Evolutionary conservation across 2,888 invertebrate species (phyloP), one percentile per base, ranked within the genome.

Genomic region (Polietes domitor): DNA sequence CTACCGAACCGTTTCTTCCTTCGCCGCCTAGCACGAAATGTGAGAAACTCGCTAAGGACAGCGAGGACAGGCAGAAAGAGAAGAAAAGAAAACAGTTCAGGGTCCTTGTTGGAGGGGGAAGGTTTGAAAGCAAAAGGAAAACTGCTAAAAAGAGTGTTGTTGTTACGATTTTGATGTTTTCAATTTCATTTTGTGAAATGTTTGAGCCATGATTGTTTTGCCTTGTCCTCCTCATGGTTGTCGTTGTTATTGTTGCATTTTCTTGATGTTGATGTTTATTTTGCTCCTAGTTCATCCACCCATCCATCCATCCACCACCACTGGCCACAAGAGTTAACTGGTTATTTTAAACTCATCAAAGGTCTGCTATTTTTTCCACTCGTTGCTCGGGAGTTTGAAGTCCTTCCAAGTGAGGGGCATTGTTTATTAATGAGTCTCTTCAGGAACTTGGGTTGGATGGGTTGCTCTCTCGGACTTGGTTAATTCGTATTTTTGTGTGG

Each of bases 241-340:
- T 9, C 7, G 32, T 7, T 58, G 58, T 65, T 65, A 41, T 41
- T 65, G 24, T 65, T 65, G 12, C 41, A 65, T 21, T 65, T 65
- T 65, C 32, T 58, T 24, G 58, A 6, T 24, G 58, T 26, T 37
- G 17, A n/a, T 28, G 32, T 65, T 65, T 37, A n/a, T 19, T 15
- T 2, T 63, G 32, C 63, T 65, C 12, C 58, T 24, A 26, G 10
- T 47, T n/a, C 41, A n/a, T n/a, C n/a, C n/a, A n/a, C n/a, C n/a
- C n/a, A n/a, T 41, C 41, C 32, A 65, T 32, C 10, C n/a, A n/a
- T n/a, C n/a, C n/a, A n/a, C n/a, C n/a, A n/a, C n/a, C n/a, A n/a
- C n/a, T 21, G 65, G 41, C 65, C 41, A 65, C 32, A 61, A 32
- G 28, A 65, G 65, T 65, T 65, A 65, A 63, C 63, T 32, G 63